Evolutionary conservation across 2,888 invertebrate genomes (phyloP).

Genomic region (Phoronis australis): DNA sequence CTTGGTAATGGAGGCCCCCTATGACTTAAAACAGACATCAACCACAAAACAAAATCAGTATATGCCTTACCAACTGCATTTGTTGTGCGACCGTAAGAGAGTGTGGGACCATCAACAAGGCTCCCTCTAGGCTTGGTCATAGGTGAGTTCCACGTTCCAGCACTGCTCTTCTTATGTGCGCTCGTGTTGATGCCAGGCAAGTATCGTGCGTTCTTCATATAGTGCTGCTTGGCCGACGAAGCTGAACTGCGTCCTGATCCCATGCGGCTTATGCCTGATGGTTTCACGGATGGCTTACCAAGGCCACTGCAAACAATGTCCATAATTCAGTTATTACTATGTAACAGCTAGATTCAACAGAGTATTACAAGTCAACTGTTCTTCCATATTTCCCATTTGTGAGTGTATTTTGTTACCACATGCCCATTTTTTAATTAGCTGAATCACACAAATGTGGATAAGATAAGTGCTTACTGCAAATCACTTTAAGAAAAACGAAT

Average conservation of each 20-base stretch:
- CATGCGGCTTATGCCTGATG: conserved; percentile 15
- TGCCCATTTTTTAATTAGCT: no score
- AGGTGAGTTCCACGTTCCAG: not conserved
- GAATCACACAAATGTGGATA: no score
- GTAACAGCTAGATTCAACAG: not conserved
- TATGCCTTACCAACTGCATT: no score
- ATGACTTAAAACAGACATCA: not conserved
- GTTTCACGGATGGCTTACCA: not conserved
- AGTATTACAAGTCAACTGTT: no score
- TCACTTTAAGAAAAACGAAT: no score
- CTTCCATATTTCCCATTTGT: no score
- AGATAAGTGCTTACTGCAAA: no score
- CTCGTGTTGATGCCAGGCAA: conserved; percentile 60
- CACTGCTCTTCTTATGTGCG: not conserved
- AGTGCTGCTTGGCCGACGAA: conserved; percentile 66
- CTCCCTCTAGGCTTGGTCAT: not conserved
- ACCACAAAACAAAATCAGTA: not conserved
- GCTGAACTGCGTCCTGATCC: conserved; percentile 43
- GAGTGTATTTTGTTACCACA: no score
- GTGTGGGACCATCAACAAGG: no score
- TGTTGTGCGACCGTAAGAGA: no score
- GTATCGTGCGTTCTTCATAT: conserved; percentile 73
- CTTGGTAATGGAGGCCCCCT: not conserved
- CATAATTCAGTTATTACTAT: not conserved
- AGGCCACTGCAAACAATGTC: not conserved